These are phyloP conservation scores for Penaeus vannamei DNA, from an alignment of 1,140 invertebrate species.

Conservation along the genomic window DNA sequence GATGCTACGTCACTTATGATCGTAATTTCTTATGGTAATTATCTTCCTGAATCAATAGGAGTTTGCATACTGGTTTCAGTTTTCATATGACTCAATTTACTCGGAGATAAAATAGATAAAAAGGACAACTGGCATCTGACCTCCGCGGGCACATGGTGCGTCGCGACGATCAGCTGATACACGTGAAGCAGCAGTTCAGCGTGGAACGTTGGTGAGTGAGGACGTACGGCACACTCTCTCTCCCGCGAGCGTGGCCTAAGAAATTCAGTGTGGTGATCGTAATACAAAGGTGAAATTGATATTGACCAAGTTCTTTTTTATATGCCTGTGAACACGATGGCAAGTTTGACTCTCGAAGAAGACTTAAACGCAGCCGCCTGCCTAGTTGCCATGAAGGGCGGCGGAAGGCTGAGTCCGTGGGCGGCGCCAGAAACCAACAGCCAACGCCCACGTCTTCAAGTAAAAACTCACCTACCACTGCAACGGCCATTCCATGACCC, in stretches of 20 bases:
- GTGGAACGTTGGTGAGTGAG: slow-evolving; percentile 6
- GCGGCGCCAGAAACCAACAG: slow-evolving; percentile 50
- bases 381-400: slow-evolving; percentile 58
- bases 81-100: not conserved
- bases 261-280: slow-evolving; percentile 8
- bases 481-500: slow-evolving; percentile 51
- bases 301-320: slow-evolving; percentile 8
- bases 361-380: slow-evolving; percentile 56
- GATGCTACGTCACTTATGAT: not conserved
- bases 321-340: slow-evolving; percentile 42
- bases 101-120: not conserved
- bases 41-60: not conserved
- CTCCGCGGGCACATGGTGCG: slow-evolving; percentile 52
- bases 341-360: slow-evolving; percentile 52
- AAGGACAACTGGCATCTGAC: slow-evolving; percentile 9
- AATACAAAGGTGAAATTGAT: not conserved
- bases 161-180: slow-evolving; percentile 57
- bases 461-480: slow-evolving; percentile 52
- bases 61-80: not conserved
- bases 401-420: slow-evolving; percentile 44
- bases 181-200: slow-evolving; percentile 57
- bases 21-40: too few species aligned
- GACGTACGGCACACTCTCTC: not conserved
- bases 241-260: slow-evolving; percentile 24
- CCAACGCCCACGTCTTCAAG: slow-evolving; percentile 61